A percentile compares a stretch with the other conserved stretches of the same genome.
phyloP scores from a whole-genome alignment of 2,888 invertebrate genomes.

The Watsonalla cultraria region DNA sequence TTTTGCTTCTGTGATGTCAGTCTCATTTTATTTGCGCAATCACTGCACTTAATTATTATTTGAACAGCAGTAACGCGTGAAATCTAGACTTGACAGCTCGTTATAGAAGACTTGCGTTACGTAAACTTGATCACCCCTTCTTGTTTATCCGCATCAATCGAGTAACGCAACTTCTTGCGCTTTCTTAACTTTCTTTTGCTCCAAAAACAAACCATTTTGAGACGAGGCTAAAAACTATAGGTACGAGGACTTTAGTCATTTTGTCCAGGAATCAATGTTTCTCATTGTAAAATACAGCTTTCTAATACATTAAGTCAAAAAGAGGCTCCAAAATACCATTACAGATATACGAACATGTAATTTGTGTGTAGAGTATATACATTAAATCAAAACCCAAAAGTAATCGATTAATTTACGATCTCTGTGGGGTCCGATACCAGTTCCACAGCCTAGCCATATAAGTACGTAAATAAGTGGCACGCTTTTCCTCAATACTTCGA shows the following conservation, averaged over 20 bases:
- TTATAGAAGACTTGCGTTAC: slow-evolving; percentile 20
- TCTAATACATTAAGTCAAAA: too few relatives aligned
- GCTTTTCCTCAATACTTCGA: not conserved
- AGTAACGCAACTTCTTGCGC: slow-evolving; percentile 30
- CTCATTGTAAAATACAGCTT: too few relatives aligned
- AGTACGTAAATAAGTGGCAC: not conserved
- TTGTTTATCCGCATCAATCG: slow-evolving; percentile 21
- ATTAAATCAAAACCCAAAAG: not conserved
- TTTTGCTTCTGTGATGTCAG: slow-evolving; percentile 12
- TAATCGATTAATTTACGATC: not conserved
- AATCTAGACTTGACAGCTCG: slow-evolving; percentile 22
- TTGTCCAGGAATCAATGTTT: too few relatives aligned
- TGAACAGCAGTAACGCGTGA: slow-evolving; percentile 25
- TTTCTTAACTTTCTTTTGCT: slow-evolving; percentile 2
- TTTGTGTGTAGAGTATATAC: too few relatives aligned
- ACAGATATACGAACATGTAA: too few relatives aligned
- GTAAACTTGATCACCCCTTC: slow-evolving; percentile 30
- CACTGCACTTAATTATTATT: slow-evolving; percentile 36
- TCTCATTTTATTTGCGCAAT: slow-evolving; percentile 29
- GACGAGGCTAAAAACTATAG: too few relatives aligned
- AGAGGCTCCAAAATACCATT: too few relatives aligned
- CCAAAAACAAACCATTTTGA: too few relatives aligned
- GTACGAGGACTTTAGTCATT: too few relatives aligned
- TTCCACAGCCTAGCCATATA: not conserved
- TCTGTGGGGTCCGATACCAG: not conserved